Percentiles rank a stretch among this genome's conserved stretches.
Evolutionary conservation across 37 sponge, comb jelly and placozoan species (phyloP).

Genomic region (Tethya wilhelma): DNA sequence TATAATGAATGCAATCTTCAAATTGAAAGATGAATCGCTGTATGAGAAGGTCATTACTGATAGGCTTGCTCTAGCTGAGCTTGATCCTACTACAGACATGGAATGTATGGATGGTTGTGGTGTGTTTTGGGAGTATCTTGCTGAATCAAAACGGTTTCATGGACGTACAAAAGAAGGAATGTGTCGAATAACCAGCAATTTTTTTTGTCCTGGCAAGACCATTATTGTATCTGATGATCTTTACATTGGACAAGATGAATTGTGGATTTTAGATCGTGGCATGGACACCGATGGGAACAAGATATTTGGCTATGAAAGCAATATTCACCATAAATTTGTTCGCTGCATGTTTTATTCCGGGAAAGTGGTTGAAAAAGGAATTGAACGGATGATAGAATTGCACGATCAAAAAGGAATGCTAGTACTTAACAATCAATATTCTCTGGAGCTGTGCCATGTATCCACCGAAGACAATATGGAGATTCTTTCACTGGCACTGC

Average conservation of each 20-base stretch:
- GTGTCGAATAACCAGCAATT: constrained; percentile 5
- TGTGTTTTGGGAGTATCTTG: constrained; percentile 12
- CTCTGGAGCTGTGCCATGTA: too few species aligned
- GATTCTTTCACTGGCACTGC: too few species aligned
- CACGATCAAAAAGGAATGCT: too few species aligned
- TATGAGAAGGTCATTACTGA: background rate
- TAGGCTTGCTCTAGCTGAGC: background rate
- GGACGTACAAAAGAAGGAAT: constrained; percentile 2
- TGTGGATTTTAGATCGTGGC: constrained; percentile 13
- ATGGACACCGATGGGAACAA: constrained; percentile 26
- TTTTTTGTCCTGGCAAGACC: constrained; percentile 27
- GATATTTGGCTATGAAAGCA: constrained; percentile 5
- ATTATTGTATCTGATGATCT: constrained; percentile 9
- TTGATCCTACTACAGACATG: background rate
- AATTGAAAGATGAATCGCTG: constrained; percentile 21
- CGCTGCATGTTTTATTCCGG: background rate
- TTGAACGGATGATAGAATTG: too few species aligned
- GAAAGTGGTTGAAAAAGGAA: too few species aligned
- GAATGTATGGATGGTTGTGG: constrained; percentile 27
- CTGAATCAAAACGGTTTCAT: constrained; percentile 2
- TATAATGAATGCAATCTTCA: constrained; percentile 7
- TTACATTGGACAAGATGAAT: background rate
- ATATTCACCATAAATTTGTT: constrained; percentile 7
- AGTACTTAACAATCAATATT: too few species aligned
- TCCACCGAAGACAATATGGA: too few species aligned